A percentile compares a stretch with the other conserved stretches of the same genome.
phyloP scores from a whole-genome alignment of 2,797 vertebrate species.

The Semotilus atromaculatus region DNA sequence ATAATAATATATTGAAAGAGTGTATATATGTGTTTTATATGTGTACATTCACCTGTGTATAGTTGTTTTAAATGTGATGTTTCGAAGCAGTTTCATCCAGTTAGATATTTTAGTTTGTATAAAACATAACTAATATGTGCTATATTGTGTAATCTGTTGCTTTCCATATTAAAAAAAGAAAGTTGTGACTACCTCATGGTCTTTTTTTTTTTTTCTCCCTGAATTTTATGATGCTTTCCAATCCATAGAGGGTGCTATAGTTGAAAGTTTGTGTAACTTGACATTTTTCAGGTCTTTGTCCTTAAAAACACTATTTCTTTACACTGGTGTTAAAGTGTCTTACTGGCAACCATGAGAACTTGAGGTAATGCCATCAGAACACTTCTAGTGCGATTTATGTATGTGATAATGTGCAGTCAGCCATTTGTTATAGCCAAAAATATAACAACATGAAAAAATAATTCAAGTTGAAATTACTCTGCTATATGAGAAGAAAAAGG shows the following conservation, averaged over 20 bases:
- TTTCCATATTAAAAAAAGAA: constrained; percentile 66
- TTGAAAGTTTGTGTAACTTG: background rate
- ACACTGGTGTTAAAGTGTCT: background rate
- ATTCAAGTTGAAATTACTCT: background rate
- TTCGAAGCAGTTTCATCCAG: constrained; percentile 74
- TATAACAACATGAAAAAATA: background rate
- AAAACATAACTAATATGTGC: constrained; percentile 79
- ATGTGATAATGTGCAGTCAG: background rate
- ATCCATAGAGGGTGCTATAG: constrained; percentile 19
- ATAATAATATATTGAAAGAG: constrained; percentile 90
- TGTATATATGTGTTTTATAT: constrained; percentile 88
- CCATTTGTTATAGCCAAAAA: background rate
- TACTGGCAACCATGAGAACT: background rate
- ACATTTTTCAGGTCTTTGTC: background rate
- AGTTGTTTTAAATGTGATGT: constrained; percentile 79
- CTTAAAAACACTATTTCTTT: background rate
- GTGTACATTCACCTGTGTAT: constrained; percentile 86
- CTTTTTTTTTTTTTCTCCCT: constrained; percentile 28
- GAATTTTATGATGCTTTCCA: background rate
- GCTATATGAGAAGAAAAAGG: background rate
- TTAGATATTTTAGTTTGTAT: constrained; percentile 69
- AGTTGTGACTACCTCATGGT: constrained; percentile 36
- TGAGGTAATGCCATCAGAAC: too few species aligned
- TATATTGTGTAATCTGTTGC: constrained; percentile 72
- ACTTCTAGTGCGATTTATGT: background rate